Percentiles rank a stretch among this genome's conserved stretches.
phyloP scores from a whole-genome alignment of 2,797 vertebrate genomes.

The Malurus leucopterus region DNA sequence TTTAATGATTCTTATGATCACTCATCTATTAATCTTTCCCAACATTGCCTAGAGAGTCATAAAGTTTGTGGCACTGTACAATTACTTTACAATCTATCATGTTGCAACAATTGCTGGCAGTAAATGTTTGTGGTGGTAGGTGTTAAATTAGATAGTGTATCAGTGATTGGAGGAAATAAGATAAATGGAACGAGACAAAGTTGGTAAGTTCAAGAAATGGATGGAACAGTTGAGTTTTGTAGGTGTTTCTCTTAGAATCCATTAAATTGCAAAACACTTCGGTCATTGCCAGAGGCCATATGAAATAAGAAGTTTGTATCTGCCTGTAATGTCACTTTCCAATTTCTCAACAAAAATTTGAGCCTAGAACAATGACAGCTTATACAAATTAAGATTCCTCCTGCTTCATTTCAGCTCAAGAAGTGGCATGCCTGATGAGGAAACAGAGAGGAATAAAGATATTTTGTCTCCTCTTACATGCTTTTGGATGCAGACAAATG shows the following conservation, averaged over 20 bases:
- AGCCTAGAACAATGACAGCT: not conserved
- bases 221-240: not conserved
- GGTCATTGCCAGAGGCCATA: not conserved
- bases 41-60: not conserved
- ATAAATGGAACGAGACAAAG: not conserved
- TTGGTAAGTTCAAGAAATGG: not conserved
- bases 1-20: not conserved
- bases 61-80: not conserved
- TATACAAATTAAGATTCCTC: not conserved
- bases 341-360: not conserved
- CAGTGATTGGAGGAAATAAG: not conserved
- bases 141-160: not conserved
- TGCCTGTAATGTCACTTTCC: not conserved
- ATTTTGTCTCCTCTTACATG: not conserved
- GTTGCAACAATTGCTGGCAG: not conserved
- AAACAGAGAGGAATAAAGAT: not conserved
- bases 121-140: not conserved
- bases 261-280: not conserved
- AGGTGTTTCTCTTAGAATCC: not conserved
- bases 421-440: not conserved
- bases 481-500: not conserved
- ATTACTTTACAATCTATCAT: not conserved
- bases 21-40: not conserved
- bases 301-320: not conserved
- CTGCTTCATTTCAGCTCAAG: not conserved